Evolutionary conservation across 2,888 invertebrate genomes (phyloP).

Genomic region (Lordiphosa fenestrarum): DNA sequence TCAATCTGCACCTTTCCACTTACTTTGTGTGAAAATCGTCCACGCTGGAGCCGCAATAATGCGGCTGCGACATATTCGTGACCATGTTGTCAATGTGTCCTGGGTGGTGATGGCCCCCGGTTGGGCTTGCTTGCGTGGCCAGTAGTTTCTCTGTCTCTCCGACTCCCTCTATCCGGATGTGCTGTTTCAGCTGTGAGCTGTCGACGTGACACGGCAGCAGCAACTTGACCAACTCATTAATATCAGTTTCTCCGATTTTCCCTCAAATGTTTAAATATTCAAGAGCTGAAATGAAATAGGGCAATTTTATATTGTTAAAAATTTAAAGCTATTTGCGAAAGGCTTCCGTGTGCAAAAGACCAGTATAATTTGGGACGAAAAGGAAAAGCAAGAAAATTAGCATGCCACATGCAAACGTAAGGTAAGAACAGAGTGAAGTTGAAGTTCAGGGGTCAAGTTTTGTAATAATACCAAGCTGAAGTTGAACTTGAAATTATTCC

Average conservation of each 20-base stretch:
- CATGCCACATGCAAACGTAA: constrained; percentile 42
- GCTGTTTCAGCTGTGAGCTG: constrained; percentile 29
- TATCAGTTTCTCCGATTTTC: constrained; percentile 25
- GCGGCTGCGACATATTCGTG: constrained; percentile 77
- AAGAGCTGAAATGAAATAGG: constrained; percentile 8
- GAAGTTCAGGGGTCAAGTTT: constrained; percentile 31
- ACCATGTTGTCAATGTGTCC: constrained; percentile 63
- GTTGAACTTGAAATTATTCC: not conserved
- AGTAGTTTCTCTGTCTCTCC: constrained; percentile 6
- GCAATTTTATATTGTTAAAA: constrained; percentile 5
- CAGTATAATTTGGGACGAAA: not conserved
- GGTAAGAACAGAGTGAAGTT: constrained; percentile 20
- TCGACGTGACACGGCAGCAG: constrained; percentile 37
- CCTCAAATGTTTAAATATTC: constrained; percentile 39
- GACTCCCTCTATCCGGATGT: not conserved
- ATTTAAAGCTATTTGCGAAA: not conserved
- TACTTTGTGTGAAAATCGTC: constrained; percentile 80
- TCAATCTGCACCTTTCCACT: constrained; percentile 41
- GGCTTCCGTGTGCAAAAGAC: not conserved
- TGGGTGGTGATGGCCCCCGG: not conserved
- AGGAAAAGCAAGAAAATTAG: constrained; percentile 8
- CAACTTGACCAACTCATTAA: constrained; percentile 56
- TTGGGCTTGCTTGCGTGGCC: constrained; percentile 1
- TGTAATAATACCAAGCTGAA: constrained; percentile 2
- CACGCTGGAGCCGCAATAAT: constrained; percentile 78